Conservation (phyloP, 2,888 invertebrate species). For the Dyspetes luteomarginatus region DNA sequence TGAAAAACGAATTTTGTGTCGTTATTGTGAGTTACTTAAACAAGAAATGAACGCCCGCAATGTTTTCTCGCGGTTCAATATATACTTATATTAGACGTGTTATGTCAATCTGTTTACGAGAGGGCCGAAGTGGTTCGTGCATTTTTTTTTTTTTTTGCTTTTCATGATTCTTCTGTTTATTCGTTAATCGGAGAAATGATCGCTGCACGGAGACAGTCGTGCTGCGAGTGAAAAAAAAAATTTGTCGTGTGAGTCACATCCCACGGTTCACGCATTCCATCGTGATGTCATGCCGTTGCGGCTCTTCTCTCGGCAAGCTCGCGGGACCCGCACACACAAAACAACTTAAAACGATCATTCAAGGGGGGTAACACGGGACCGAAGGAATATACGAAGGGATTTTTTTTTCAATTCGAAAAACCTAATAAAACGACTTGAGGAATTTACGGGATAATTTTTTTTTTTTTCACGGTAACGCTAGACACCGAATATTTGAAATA, state of each 20-base stretch:
- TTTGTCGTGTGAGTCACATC: constrained; percentile 77
- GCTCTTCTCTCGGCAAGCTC: constrained; percentile 24
- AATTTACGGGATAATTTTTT: neutral
- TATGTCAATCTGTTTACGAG: constrained; percentile 34
- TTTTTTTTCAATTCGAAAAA: constrained; percentile 30
- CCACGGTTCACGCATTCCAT: constrained; percentile 78
- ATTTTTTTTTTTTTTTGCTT: constrained; percentile 1
- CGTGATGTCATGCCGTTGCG: constrained; percentile 77
- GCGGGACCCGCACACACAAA: constrained; percentile 49
- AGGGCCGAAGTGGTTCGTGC: neutral
- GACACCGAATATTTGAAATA: no score
- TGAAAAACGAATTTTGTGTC: neutral
- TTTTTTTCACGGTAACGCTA: no score
- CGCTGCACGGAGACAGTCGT: constrained; percentile 50
- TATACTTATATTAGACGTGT: constrained; percentile 14
- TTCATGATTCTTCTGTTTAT: constrained; percentile 6
- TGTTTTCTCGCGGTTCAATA: constrained; percentile 1
- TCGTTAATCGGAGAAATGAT: constrained; percentile 31
- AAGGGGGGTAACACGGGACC: constrained; percentile 4
- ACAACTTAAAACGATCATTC: constrained; percentile 59
- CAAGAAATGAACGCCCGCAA: neutral
- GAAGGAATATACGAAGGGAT: constrained; percentile 29
- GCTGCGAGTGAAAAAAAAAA: constrained; percentile 38
- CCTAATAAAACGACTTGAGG: neutral
- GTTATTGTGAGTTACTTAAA: neutral